Percentiles rank a stretch among this genome's conserved stretches.
Conservation (phyloP, 2,113 vertebrate species). For the Argyrosomus japonicus region DNA sequence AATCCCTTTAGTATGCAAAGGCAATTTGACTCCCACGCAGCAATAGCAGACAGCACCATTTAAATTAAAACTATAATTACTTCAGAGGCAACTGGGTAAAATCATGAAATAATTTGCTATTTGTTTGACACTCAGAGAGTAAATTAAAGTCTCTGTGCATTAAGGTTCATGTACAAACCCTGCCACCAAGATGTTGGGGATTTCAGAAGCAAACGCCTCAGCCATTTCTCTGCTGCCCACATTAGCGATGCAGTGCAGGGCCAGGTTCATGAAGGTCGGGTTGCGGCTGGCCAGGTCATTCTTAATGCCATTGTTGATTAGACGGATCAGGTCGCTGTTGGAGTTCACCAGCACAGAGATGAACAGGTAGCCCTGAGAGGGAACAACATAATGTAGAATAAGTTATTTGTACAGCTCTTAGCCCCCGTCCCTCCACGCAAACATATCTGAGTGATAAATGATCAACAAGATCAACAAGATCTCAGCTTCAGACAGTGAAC, state of each 20-base stretch:
- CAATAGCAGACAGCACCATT: background rate
- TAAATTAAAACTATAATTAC: background rate
- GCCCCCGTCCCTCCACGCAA: background rate
- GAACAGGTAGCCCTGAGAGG: constrained; percentile 90
- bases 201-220: constrained; percentile 90
- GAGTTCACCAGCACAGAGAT: constrained; percentile 94
- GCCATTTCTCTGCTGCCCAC: constrained; percentile 94
- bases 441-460: background rate
- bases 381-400: too few species aligned
- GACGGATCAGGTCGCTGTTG: constrained; percentile 91
- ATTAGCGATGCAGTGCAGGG: constrained; percentile 92
- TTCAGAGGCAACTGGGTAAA: background rate
- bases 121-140: background rate
- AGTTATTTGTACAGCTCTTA: background rate
- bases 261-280: constrained; percentile 93
- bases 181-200: constrained; percentile 90
- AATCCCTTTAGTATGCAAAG: background rate
- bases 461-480: background rate
- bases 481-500: background rate
- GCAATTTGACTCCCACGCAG: background rate
- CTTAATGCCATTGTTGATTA: constrained; percentile 92
- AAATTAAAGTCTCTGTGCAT: too few species aligned
- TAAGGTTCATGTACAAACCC: constrained; percentile 77
- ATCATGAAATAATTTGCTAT: background rate
- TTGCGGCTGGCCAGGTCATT: constrained; percentile 92